phyloP scores from a whole-genome alignment of 2,888 invertebrate genomes.

The Abscondita cerata region DNA sequence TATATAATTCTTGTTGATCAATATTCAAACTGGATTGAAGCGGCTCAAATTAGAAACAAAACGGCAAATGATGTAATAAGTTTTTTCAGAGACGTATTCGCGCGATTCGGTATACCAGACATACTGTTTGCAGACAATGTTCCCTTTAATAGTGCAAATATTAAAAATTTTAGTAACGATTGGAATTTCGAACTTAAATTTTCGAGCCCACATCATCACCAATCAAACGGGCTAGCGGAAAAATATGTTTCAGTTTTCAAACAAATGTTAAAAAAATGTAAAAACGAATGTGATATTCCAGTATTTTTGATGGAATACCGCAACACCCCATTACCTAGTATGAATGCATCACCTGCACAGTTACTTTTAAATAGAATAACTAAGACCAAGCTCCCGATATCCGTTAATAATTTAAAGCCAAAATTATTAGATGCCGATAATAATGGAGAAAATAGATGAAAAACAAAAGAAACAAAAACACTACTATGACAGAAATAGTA shows the following conservation, averaged over 20 bases:
- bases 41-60: not conserved
- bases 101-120: not conserved
- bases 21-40: not conserved
- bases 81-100: not conserved
- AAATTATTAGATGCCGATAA: not conserved
- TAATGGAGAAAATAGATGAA: not conserved
- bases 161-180: conserved; percentile 21
- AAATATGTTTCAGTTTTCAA: conserved; percentile 6
- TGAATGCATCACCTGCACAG: not conserved
- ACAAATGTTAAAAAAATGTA: conserved; percentile 10
- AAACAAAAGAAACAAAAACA: not conserved
- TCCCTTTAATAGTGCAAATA: conserved; percentile 20
- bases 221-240: conserved; percentile 14
- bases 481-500: not conserved
- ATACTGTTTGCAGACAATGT: not conserved
- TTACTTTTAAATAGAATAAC: too few relatives aligned
- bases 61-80: not conserved
- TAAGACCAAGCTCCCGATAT: not conserved
- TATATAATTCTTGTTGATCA: too few relatives aligned
- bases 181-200: conserved; percentile 28
- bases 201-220: conserved; percentile 25
- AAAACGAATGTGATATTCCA: not conserved
- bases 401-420: not conserved
- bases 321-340: not conserved
- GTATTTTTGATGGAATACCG: not conserved